Evolutionary conservation across 1,140 invertebrate species (phyloP).

Genomic region (Megathymus violae): DNA sequence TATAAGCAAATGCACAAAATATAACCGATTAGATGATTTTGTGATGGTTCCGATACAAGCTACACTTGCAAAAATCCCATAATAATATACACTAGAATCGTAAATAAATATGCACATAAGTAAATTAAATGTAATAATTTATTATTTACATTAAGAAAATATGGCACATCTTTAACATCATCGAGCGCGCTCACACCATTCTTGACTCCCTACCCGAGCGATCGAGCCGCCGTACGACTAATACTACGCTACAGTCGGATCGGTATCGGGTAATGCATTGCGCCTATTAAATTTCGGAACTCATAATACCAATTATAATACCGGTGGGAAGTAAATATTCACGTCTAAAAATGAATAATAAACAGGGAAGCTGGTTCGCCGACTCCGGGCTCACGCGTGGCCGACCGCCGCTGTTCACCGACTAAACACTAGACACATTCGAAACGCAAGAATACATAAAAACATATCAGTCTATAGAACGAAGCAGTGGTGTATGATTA

Average conservation of each 20-base stretch:
- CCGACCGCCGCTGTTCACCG: constrained; percentile 52
- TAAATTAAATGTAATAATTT: constrained; percentile 79
- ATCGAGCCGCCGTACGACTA: constrained; percentile 53
- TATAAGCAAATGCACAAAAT: constrained; percentile 81
- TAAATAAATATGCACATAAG: constrained; percentile 80
- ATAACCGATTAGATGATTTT: constrained; percentile 59
- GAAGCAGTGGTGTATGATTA: constrained; percentile 34
- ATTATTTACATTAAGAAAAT: constrained; percentile 83
- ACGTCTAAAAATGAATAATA: constrained; percentile 51
- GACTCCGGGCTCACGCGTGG: constrained; percentile 57
- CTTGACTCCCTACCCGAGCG: constrained; percentile 47
- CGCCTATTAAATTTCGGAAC: constrained; percentile 62
- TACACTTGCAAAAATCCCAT: constrained; percentile 53
- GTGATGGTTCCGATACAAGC: constrained; percentile 67
- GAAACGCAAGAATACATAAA: constrained; percentile 76
- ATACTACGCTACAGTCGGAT: constrained; percentile 36
- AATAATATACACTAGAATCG: constrained; percentile 64
- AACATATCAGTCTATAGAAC: constrained; percentile 79
- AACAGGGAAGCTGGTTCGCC: constrained; percentile 54
- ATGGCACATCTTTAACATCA: constrained; percentile 78
- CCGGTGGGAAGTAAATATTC: constrained; percentile 80
- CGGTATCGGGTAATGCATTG: constrained; percentile 48
- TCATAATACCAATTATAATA: constrained; percentile 82
- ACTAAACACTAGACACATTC: constrained; percentile 58
- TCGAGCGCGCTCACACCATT: constrained; percentile 63